A percentile compares a stretch with the other conserved stretches of the same genome.
phyloP scores from a whole-genome alignment of 2,113 vertebrate species.

The Daubentonia madagascariensis region DNA sequence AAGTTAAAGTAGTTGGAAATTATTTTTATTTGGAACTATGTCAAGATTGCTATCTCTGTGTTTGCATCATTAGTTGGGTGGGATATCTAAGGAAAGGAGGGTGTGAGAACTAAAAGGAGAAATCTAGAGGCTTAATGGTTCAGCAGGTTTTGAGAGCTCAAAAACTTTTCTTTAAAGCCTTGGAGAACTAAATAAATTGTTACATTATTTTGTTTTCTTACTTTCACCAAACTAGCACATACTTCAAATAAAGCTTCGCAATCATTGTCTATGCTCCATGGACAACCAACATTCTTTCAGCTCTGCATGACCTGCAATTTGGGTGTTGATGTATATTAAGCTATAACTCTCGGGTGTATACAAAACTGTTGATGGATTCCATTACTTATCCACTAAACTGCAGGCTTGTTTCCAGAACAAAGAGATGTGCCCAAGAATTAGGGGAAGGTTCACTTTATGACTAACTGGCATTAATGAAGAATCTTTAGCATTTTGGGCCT shows the following conservation, averaged over 20 bases:
- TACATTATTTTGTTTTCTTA: neutral
- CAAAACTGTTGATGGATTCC: neutral
- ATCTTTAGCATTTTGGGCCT: neutral
- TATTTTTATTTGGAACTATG: conserved; percentile 25
- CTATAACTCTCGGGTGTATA: neutral
- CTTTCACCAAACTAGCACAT: neutral
- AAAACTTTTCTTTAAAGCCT: neutral
- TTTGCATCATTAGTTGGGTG: neutral
- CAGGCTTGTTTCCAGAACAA: conserved; percentile 32
- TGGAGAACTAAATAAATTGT: conserved; percentile 10
- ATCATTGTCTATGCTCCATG: neutral
- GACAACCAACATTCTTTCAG: neutral
- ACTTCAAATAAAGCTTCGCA: neutral
- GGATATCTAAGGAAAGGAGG: neutral
- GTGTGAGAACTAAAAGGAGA: neutral
- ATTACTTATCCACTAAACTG: neutral
- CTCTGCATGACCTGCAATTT: neutral
- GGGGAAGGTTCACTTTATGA: conserved; percentile 13
- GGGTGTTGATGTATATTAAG: neutral
- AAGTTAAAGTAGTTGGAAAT: neutral
- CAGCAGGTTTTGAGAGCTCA: neutral
- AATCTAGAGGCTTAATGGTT: neutral
- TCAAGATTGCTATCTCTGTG: neutral
- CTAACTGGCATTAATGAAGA: neutral
- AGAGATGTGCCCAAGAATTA: conserved; percentile 23